Base-by-base conservation (phyloP, 2,888 invertebrate species). In the Brachyopa scutellaris region DNA sequence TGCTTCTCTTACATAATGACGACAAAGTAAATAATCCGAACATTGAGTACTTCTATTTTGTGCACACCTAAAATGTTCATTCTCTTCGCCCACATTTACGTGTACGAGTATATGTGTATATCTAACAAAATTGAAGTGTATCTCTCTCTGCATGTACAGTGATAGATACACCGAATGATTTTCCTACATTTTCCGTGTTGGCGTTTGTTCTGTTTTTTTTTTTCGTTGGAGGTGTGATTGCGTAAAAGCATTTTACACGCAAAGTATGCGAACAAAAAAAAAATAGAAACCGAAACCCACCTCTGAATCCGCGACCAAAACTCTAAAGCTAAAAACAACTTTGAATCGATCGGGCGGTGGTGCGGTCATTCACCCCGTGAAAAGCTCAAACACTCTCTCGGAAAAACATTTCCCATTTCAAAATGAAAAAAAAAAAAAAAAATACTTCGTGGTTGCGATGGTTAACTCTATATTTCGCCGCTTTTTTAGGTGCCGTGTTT, bases 301-400 rank as follows among this genome's bases (percentile, higher is more conserved):
- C n/a, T n/a, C n/a, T n/a, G n/a, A n/a, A n/a, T n/a, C 29, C 51
- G 23, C 42, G 26, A 45, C 45, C 59, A 42, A n/a, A n/a, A 29
- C 31, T 66, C 31, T 49, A 57, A 57, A 64, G 55, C 61, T 62
- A 47, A 70, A 78, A 70, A 70, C 64, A 78, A 78, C 77, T 73
- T 67, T 55, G 40, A 45, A 74, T 80, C 79, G 79, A 80, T 80
- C 62, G 67, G 64, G 51, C 47, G 59, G 47, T 38, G 47, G 17
- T 31, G 59, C 51, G 80, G 80, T 80, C 80, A 76, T 80, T 80
- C 80, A 80, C 80, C 74, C 69, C 74, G 45, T 49, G 51, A 51
- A 80, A 76, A 74, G 73, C 79, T 74, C 69, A 45, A 26, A 67
- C 21, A 36, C 15, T 42, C 53, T 42, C 13, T 40, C 42, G 55